phyloP scores from a whole-genome alignment of 2,113 vertebrate species.

The Burhinus oedicnemus region DNA sequence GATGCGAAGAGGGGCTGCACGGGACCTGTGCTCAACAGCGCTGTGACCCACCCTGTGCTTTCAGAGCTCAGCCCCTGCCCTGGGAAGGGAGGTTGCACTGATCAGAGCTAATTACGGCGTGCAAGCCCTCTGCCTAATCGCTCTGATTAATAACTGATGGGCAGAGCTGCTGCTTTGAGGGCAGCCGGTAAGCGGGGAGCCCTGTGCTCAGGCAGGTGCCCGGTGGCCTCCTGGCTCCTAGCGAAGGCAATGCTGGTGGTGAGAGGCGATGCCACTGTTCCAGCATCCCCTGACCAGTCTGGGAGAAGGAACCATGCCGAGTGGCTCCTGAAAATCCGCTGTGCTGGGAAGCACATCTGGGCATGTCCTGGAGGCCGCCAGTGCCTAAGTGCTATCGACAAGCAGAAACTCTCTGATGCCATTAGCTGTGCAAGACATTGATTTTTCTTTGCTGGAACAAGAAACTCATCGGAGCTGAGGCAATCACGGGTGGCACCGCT shows the following conservation, averaged over 20 bases:
- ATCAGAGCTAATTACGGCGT: conserved; percentile 79
- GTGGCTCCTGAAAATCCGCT: background rate
- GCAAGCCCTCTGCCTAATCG: conserved; percentile 83
- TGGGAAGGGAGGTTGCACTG: conserved; percentile 18
- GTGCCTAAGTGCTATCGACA: conserved; percentile 32
- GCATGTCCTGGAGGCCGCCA: background rate
- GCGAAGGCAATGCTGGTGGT: background rate
- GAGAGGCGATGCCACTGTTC: background rate
- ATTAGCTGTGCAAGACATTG: background rate
- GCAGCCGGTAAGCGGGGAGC: conserved; percentile 27
- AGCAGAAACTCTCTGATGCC: conserved; percentile 2
- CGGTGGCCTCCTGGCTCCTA: background rate
- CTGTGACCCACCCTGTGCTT: background rate
- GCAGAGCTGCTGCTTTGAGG: conserved; percentile 58
- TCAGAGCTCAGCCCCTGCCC: background rate
- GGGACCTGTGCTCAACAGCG: background rate
- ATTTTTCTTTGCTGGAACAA: conserved; percentile 43
- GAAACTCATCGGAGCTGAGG: conserved; percentile 27
- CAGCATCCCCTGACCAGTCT: rapidly evolving
- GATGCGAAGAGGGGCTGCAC: background rate
- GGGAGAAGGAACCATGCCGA: background rate
- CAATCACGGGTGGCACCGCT: background rate
- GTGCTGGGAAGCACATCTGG: background rate
- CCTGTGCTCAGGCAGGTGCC: background rate
- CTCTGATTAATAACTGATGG: conserved; percentile 83